These are phyloP conservation scores for Chascanopsetta lugubris DNA, from an alignment of 2,113 vertebrate species.

Conservation along the genomic window DNA sequence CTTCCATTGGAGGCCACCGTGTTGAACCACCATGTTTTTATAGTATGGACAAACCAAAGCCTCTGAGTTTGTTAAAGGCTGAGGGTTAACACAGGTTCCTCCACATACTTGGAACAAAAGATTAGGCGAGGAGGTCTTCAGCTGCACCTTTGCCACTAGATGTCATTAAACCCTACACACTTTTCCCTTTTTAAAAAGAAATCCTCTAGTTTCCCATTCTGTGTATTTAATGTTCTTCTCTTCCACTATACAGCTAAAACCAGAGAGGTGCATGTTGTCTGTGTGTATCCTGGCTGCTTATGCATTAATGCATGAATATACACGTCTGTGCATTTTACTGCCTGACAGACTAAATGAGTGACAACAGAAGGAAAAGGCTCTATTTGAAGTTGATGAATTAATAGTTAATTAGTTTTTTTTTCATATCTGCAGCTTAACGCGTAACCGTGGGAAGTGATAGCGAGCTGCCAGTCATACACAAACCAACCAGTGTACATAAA, in stretches of 20 bases:
- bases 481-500: constrained; percentile 60
- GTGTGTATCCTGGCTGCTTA: constrained; percentile 47
- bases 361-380: constrained; percentile 67
- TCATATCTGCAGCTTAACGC: constrained; percentile 65
- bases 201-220: constrained; percentile 14
- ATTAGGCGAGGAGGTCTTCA: too few species aligned
- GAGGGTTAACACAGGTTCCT: too few species aligned
- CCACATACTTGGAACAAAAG: too few species aligned
- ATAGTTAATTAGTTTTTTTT: constrained; percentile 80
- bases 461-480: constrained; percentile 71
- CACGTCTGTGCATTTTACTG: constrained; percentile 44
- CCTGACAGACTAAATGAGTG: constrained; percentile 69
- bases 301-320: constrained; percentile 63
- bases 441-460: constrained; percentile 68
- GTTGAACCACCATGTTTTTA: too few species aligned
- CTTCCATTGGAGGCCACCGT: too few species aligned
- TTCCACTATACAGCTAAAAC: constrained; percentile 34
- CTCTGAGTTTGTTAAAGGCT: too few species aligned
- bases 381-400: constrained; percentile 80
- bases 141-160: too few species aligned
- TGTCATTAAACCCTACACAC: too few species aligned
- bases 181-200: neutral
- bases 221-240: constrained; percentile 26
- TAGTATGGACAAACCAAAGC: too few species aligned
- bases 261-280: constrained; percentile 37